phyloP scores from a whole-genome alignment of 2,888 invertebrate genomes.

The Acanthosoma haemorrhoidale region DNA sequence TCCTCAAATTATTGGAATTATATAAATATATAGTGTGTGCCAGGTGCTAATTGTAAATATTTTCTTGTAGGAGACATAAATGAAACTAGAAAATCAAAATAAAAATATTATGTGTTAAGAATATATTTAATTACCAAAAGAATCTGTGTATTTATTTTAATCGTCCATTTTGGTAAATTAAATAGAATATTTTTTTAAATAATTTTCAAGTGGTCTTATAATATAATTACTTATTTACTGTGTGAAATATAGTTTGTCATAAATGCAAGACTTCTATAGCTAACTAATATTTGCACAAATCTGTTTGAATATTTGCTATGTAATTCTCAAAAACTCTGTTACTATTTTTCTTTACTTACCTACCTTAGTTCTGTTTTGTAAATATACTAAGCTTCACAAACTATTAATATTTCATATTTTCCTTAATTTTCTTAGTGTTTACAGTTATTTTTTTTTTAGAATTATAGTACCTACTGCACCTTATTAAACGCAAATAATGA shows the following conservation, averaged over 20 bases:
- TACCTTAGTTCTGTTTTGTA: slow-evolving; percentile 9
- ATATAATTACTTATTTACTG: neutral
- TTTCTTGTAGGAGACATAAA: neutral
- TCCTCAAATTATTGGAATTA: no score
- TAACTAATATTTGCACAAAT: slow-evolving; percentile 11
- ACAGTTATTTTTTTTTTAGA: neutral
- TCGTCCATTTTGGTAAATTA: slow-evolving; percentile 8
- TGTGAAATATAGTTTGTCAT: neutral
- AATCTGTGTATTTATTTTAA: neutral
- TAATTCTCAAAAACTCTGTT: neutral
- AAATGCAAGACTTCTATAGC: neutral
- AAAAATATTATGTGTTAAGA: neutral
- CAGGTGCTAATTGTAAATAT: slow-evolving; percentile 1
- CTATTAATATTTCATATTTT: neutral
- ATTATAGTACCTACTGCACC: neutral
- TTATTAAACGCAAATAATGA: no score
- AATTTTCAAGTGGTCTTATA: neutral
- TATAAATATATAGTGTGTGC: neutral
- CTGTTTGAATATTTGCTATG: neutral
- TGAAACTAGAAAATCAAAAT: slow-evolving; percentile 13
- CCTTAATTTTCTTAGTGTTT: no score
- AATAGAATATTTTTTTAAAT: no score
- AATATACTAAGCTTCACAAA: slow-evolving; percentile 12
- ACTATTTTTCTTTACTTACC: slow-evolving; percentile 10
- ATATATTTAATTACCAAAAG: neutral